These are phyloP conservation scores for Onychomys arenicola DNA, from an alignment of 2,797 vertebrate species.

Conservation along the genomic window DNA sequence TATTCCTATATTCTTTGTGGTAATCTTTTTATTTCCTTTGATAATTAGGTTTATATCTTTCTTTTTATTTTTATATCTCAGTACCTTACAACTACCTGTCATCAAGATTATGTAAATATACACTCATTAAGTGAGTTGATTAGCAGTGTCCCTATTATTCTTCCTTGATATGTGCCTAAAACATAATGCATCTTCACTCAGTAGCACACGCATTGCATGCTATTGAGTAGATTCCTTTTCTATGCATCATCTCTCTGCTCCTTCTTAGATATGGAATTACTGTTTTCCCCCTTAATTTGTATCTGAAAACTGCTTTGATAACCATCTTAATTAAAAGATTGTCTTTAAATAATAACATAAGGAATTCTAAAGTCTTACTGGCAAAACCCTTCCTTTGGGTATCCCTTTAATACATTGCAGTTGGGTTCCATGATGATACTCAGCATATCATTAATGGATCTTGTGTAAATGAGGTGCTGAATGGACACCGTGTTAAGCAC, in stretches of 20 bases:
- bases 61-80: neutral
- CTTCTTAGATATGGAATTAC: neutral
- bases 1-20: neutral
- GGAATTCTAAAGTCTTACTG: constrained; percentile 28
- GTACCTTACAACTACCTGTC: neutral
- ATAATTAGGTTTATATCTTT: neutral
- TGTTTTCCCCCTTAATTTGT: neutral
- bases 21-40: neutral
- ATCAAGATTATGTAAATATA: neutral
- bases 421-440: neutral
- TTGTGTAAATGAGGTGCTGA: constrained; percentile 3
- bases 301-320: constrained; percentile 31
- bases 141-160: neutral
- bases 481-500: constrained; percentile 17
- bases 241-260: neutral
- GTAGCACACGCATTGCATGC: neutral
- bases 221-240: constrained; percentile 25
- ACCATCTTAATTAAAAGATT: constrained; percentile 47
- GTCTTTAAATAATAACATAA: neutral
- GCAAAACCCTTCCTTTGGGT: neutral
- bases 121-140: constrained; percentile 38
- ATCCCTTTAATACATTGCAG: neutral
- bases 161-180: neutral
- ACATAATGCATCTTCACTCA: neutral
- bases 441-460: neutral